Evolutionary conservation across 2,797 vertebrate species (phyloP).

Genomic region (Notolabrus celidotus): DNA sequence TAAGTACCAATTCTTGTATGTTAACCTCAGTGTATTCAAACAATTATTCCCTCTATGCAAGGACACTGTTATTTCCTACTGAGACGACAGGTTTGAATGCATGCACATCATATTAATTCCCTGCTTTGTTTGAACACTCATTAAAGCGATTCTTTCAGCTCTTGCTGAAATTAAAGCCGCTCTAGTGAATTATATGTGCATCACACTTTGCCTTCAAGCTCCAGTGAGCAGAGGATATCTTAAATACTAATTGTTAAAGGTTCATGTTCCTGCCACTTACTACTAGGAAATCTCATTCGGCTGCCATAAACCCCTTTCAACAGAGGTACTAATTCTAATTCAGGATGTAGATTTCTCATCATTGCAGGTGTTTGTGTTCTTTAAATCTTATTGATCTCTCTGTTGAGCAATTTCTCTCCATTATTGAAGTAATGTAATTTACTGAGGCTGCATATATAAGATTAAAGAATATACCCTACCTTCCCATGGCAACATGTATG

Average conservation of each 20-base stretch:
- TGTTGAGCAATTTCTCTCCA: slow-evolving; percentile 82
- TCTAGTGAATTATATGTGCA: slow-evolving; percentile 63
- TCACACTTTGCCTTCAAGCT: slow-evolving; percentile 66
- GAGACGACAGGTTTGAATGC: slow-evolving; percentile 45
- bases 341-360: slow-evolving; percentile 73
- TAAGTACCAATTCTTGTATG: slow-evolving; percentile 19
- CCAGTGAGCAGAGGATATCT: slow-evolving; percentile 57
- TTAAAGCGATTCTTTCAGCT: slow-evolving; percentile 59
- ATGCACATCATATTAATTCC: slow-evolving; percentile 56
- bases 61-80: slow-evolving; percentile 48
- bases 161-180: slow-evolving; percentile 57
- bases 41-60: slow-evolving; percentile 41
- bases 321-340: slow-evolving; percentile 65
- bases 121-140: slow-evolving; percentile 63
- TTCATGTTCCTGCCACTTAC: slow-evolving; percentile 61
- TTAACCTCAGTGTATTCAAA: slow-evolving; percentile 35
- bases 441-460: slow-evolving; percentile 75
- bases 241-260: slow-evolving; percentile 74
- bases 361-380: slow-evolving; percentile 71
- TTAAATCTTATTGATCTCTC: slow-evolving; percentile 80
- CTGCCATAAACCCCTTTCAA: slow-evolving; percentile 53
- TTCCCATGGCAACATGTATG: slow-evolving; percentile 65
- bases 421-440: slow-evolving; percentile 83
- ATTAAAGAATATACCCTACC: slow-evolving; percentile 81
- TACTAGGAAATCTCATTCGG: slow-evolving; percentile 69